Evolutionary conservation across 2,888 invertebrate species (phyloP), one percentile per base, ranked within the genome.

Genomic region (Pollenia labialis): DNA sequence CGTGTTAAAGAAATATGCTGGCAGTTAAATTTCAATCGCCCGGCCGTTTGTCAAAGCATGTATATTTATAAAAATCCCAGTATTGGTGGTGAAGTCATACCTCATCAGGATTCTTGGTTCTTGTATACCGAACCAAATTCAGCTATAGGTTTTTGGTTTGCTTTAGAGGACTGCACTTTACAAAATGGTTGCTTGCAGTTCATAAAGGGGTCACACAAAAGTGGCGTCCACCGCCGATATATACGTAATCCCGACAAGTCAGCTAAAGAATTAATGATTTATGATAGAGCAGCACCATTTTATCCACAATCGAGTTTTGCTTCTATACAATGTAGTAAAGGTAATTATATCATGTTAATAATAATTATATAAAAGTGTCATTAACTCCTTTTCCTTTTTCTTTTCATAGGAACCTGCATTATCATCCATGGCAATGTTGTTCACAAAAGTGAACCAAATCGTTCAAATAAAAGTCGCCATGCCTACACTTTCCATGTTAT

Each of bases 121-220:
- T 94, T 99, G 58, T 95, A 97, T 92, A 97, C 98, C 0, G 97
- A 97, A 18, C 99, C 98, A 1, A 94, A 95, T 58, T 95, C 96
- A 11, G 94, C 97, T 0, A 93, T 97, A 2, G 99, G 99, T 0
- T 96, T 99, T 91, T 99, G 99, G 99, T 96, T 99, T 88, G 98
- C 99, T 0, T 93, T 99, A 7, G 98, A 99, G 90, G 98, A 99
- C 91, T 97, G 98, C 0, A 98, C 97, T 0, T 88, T 96, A 16
- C 97, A 98, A 91, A 99, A 99, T 92, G 99, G 99, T 6, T 99
- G 99, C 91, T 94, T 99, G 6, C 98, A 97, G 95, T 97, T 99
- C 91, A 96, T 97, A 3, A 96, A 97, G 23, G 98, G 98, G 1
- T 99, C 99, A 0, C 99, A 99, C 93, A 97, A 96, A 91, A 96